A percentile compares a stretch with the other conserved stretches of the same genome.
These are phyloP conservation scores for Odontamblyopus rebecca DNA, from an alignment of 2,797 vertebrate genomes.

Conservation along the genomic window DNA sequence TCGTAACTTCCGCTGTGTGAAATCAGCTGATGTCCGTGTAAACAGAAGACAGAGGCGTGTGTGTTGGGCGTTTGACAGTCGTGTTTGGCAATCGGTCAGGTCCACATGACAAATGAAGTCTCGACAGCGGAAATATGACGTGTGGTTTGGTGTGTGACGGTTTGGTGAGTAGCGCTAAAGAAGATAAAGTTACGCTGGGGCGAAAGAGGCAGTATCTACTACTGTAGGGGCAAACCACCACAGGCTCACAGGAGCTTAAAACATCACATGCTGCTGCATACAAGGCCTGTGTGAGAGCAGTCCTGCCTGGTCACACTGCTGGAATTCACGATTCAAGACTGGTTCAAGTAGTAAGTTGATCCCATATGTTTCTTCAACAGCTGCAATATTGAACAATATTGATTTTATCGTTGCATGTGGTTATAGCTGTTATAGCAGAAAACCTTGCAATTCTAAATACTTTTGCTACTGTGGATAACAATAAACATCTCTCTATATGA, in stretches of 20 bases:
- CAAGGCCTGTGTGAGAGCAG: constrained; percentile 27
- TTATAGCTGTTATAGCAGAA: not conserved
- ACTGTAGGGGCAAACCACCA: constrained; percentile 9
- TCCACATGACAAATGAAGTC: not conserved
- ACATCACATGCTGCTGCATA: constrained; percentile 45
- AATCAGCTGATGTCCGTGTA: constrained; percentile 68
- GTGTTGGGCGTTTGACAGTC: not conserved
- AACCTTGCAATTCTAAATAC: not conserved
- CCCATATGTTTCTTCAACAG: not conserved
- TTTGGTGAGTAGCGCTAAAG: constrained; percentile 6
- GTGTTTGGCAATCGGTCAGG: not conserved
- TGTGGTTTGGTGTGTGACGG: not conserved
- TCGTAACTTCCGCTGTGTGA: constrained; percentile 29
- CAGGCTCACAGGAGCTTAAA: constrained; percentile 31
- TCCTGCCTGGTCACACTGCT: constrained; percentile 1
- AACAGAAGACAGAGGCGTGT: constrained; percentile 44
- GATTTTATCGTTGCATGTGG: not conserved
- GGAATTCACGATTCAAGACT: constrained; percentile 15
- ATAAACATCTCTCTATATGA: not conserved
- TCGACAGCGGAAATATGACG: not conserved
- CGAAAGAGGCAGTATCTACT: constrained; percentile 4
- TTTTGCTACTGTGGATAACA: not conserved
- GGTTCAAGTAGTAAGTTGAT: constrained; percentile 40
- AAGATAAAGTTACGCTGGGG: not conserved
- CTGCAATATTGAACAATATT: not conserved